These are phyloP conservation scores for Rhingia campestris DNA, from an alignment of 2,888 invertebrate genomes.

Conservation along the genomic window DNA sequence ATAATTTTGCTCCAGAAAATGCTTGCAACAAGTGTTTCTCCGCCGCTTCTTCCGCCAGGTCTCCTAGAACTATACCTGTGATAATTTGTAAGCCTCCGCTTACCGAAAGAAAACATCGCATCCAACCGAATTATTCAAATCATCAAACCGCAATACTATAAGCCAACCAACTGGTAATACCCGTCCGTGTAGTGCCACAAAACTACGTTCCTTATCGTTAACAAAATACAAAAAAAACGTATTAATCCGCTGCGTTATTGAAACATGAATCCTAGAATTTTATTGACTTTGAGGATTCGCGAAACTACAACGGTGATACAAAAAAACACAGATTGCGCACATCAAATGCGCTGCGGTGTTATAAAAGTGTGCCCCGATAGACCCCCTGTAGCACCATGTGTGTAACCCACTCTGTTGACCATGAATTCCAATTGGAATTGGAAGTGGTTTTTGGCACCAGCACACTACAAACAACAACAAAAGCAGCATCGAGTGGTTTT, in stretches of 20 bases:
- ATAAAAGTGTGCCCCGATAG: not conserved
- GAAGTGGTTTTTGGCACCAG: slow-evolving; percentile 64
- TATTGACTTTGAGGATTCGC: slow-evolving; percentile 29
- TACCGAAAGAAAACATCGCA: slow-evolving; percentile 56
- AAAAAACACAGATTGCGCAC: slow-evolving; percentile 38
- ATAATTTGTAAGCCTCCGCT: slow-evolving; percentile 39
- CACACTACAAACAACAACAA: slow-evolving; percentile 13
- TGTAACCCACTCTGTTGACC: slow-evolving; percentile 31
- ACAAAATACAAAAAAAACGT: slow-evolving; percentile 3
- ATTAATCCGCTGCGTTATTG: slow-evolving; percentile 20
- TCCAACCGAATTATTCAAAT: slow-evolving; percentile 64
- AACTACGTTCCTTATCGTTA: slow-evolving; percentile 16
- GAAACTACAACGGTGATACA: slow-evolving; percentile 44
- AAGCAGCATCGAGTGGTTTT: slow-evolving; percentile 45
- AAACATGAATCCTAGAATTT: slow-evolving; percentile 64
- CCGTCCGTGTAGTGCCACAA: slow-evolving; percentile 21
- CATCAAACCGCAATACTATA: slow-evolving; percentile 51
- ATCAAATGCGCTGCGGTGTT: slow-evolving; percentile 4
- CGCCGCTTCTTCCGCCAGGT: slow-evolving; percentile 1
- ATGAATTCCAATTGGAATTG: slow-evolving; percentile 56
- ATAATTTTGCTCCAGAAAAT: slow-evolving; percentile 57
- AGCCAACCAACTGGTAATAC: slow-evolving; percentile 69
- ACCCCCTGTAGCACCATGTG: not conserved
- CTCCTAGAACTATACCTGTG: slow-evolving; percentile 67
- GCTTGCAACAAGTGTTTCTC: slow-evolving; percentile 38